A percentile compares a stretch with the other conserved stretches of the same genome.
Evolutionary conservation across 2,888 invertebrate species (phyloP).

Genomic region (Chouioia cunea): DNA sequence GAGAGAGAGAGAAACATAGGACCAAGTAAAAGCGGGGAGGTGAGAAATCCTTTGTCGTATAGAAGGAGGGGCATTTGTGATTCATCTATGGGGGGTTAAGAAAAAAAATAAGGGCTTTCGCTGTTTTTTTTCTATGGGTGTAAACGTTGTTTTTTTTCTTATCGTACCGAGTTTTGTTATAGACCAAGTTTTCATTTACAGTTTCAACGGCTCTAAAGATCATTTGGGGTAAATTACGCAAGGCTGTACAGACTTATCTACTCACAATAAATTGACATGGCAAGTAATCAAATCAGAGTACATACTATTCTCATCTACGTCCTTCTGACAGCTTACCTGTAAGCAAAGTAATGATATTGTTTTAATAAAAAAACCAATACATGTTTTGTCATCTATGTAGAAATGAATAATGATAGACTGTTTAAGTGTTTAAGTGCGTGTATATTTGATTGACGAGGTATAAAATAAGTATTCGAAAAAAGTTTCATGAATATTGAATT

Average conservation of each 20-base stretch:
- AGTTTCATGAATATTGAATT: too few species aligned
- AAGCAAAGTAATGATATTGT: constrained; percentile 48
- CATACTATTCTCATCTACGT: constrained; percentile 56
- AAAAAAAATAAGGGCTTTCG: too few species aligned
- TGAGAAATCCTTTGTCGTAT: constrained; percentile 23
- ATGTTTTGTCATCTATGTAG: too few species aligned
- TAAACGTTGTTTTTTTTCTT: too few species aligned
- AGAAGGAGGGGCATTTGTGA: neutral
- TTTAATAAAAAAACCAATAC: neutral
- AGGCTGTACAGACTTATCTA: constrained; percentile 46
- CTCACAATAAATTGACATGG: constrained; percentile 47
- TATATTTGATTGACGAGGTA: too few species aligned
- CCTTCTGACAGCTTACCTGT: constrained; percentile 60
- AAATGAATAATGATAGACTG: too few species aligned
- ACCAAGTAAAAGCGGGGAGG: neutral
- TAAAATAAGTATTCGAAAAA: too few species aligned
- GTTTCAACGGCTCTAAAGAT: neutral
- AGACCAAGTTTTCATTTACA: too few species aligned
- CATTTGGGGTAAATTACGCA: constrained; percentile 23
- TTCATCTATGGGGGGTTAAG: too few species aligned
- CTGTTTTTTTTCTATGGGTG: too few species aligned
- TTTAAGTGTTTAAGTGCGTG: too few species aligned
- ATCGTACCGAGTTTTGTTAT: too few species aligned
- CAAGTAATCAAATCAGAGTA: constrained; percentile 53
- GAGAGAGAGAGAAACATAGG: neutral